Percentiles rank a stretch among this genome's conserved stretches.
Evolutionary conservation across 2,113 vertebrate species (phyloP).

Genomic region (Gymnogyps californianus): DNA sequence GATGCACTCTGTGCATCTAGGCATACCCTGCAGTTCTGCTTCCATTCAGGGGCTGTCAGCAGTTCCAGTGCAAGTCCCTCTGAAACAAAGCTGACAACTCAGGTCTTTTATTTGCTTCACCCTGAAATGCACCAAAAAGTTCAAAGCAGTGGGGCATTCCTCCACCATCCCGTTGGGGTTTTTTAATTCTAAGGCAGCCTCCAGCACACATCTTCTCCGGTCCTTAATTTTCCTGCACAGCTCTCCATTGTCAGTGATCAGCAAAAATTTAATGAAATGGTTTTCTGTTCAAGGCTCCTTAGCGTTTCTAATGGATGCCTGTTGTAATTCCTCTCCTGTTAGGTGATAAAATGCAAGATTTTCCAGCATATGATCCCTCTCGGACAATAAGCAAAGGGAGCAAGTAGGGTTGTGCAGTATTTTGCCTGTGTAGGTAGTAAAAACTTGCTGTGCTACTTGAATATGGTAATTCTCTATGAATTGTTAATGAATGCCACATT

Average conservation of each 20-base stretch:
- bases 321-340: background rate
- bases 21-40: background rate
- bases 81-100: background rate
- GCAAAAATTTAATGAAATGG: background rate
- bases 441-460: conserved; percentile 37
- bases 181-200: background rate
- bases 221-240: background rate
- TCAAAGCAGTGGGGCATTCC: background rate
- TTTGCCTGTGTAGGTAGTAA: background rate
- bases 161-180: background rate
- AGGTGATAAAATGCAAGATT: background rate
- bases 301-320: background rate
- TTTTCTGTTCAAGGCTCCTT: background rate
- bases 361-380: background rate
- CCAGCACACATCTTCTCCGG: background rate
- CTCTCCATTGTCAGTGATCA: background rate
- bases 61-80: background rate
- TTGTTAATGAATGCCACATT: background rate
- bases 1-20: background rate
- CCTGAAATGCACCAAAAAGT: background rate
- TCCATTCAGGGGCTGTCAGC: background rate
- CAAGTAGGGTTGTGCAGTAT: background rate
- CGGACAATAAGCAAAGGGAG: background rate
- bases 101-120: background rate
- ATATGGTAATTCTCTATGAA: conserved; percentile 15